Percentiles rank a stretch among this genome's conserved stretches.
Conservation (phyloP, 2,888 invertebrate species). For the Lepetodrilus schrolli region DNA sequence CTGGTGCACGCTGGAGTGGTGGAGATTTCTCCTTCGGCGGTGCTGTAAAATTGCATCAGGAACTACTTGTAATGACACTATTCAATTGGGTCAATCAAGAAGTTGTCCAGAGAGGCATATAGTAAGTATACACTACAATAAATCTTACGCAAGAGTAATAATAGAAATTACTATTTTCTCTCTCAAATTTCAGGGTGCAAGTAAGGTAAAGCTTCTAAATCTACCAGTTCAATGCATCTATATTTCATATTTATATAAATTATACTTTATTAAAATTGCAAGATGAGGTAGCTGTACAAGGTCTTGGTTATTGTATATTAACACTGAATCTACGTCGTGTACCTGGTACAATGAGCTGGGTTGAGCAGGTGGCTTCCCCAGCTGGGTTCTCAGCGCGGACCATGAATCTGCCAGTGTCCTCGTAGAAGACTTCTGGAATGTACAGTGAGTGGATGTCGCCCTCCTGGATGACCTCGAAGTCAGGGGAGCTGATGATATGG, state of each 20-base stretch:
- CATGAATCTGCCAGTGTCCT: conserved; percentile 75
- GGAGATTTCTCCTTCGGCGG: conserved; percentile 32
- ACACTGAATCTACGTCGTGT: no score
- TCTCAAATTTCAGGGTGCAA: no score
- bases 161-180: no score
- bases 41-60: conserved; percentile 23
- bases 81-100: no score
- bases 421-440: conserved; percentile 80
- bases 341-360: conserved; percentile 82
- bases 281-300: background rate
- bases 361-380: conserved; percentile 81
- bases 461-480: conserved; percentile 77
- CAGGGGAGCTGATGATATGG: conserved; percentile 75
- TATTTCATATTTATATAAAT: background rate
- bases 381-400: conserved; percentile 73
- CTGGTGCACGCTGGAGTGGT: conserved; percentile 45
- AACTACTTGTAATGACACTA: no score
- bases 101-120: no score
- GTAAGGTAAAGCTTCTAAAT: no score
- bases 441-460: conserved; percentile 81
- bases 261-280: background rate
- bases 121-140: no score
- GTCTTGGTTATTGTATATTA: background rate
- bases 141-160: no score
- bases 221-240: no score